phyloP scores from a whole-genome alignment of 2,797 vertebrate species.

The Oreonectes daqikongensis region DNA sequence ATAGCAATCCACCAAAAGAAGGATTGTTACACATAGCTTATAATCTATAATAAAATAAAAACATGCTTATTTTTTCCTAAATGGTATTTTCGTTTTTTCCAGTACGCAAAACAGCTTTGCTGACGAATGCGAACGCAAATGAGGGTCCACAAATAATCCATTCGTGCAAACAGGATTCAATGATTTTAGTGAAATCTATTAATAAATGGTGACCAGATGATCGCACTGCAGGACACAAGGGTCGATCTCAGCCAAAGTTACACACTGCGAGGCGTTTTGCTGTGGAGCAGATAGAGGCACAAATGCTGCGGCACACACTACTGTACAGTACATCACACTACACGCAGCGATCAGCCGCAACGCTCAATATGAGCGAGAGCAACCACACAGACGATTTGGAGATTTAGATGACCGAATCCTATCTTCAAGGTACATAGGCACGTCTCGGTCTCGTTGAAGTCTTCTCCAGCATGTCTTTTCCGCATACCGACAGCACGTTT shows the following conservation, averaged over 20 bases:
- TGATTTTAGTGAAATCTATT: background rate
- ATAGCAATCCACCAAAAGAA: too few species aligned
- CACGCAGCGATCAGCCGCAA: background rate
- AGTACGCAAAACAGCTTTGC: background rate
- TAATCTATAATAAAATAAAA: too few species aligned
- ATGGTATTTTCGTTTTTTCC: background rate
- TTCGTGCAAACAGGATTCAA: background rate
- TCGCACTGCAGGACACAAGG: conserved; percentile 19
- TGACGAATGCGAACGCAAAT: conserved; percentile 8
- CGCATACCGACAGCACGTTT: conserved; percentile 71
- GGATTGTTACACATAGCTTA: too few species aligned
- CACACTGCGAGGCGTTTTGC: conserved; percentile 29
- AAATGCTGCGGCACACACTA: conserved; percentile 8
- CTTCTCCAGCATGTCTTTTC: conserved; percentile 63
- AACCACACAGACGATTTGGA: background rate
- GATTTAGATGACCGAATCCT: conserved; percentile 22
- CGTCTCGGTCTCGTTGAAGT: background rate
- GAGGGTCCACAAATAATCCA: background rate
- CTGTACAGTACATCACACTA: background rate
- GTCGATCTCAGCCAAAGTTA: conserved; percentile 17
- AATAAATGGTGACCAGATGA: conserved; percentile 25
- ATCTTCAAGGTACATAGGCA: background rate
- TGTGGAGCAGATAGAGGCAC: conserved; percentile 20
- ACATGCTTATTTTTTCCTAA: too few species aligned
- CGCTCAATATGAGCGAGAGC: background rate